Percentiles rank a stretch among this genome's conserved stretches.
Conservation (phyloP, 2,797 vertebrate species). For the Heterohyrax brucei region DNA sequence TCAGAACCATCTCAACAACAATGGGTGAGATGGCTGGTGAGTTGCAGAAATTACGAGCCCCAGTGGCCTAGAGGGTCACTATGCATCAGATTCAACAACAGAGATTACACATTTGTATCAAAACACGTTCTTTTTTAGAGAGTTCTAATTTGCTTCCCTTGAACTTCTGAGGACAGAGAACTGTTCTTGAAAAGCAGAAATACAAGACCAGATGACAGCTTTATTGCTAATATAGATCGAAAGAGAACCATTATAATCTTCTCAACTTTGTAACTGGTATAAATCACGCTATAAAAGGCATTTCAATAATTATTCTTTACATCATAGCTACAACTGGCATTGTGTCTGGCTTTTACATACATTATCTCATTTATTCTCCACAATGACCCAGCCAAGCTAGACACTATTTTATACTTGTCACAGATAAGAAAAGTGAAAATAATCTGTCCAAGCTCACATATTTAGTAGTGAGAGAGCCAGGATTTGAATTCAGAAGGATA, state of each 20-base stretch:
- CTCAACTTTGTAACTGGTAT: background rate
- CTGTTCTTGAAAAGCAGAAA: slow-evolving; percentile 45
- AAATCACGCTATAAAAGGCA: background rate
- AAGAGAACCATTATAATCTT: slow-evolving; percentile 19
- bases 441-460: background rate
- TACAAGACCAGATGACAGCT: background rate
- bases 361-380: slow-evolving; percentile 30
- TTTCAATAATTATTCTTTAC: background rate
- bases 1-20: background rate
- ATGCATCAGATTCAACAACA: background rate
- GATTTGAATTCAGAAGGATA: background rate
- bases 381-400: background rate
- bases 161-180: slow-evolving; percentile 15
- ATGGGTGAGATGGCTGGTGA: background rate
- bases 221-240: slow-evolving; percentile 49
- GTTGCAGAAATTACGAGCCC: background rate
- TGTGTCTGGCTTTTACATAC: background rate
- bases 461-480: background rate
- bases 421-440: slow-evolving; percentile 39
- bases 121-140: slow-evolving; percentile 1
- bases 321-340: background rate
- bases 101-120: slow-evolving; percentile 31
- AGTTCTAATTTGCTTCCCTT: slow-evolving; percentile 31
- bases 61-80: background rate
- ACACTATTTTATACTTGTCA: background rate